These are phyloP conservation scores for Mastigias papua DNA, from an alignment of 30 jellyfish, hydroid and myxozoan species.

Conservation along the genomic window DNA sequence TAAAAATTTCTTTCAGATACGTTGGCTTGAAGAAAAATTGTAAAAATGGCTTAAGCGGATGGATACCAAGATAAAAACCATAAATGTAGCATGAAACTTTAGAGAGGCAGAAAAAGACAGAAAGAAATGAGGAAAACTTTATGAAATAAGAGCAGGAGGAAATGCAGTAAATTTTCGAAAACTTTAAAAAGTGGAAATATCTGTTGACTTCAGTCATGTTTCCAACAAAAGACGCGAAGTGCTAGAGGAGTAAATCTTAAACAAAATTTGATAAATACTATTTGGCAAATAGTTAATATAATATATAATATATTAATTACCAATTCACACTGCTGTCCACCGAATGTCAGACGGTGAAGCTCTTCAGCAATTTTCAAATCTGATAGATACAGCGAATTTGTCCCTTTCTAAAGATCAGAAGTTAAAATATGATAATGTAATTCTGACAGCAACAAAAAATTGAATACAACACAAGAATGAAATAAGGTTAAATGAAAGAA, in stretches of 20 bases:
- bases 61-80: no score
- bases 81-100: no score
- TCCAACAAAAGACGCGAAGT: no score
- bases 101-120: not conserved
- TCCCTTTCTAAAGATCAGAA: conserved; percentile 73
- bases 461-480: not conserved
- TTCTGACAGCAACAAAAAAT: not conserved
- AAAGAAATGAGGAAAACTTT: not conserved
- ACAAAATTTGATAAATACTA: not conserved
- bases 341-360: conserved; percentile 73
- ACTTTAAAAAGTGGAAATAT: no score
- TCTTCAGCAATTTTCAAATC: conserved; percentile 71
- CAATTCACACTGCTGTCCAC: conserved; percentile 81
- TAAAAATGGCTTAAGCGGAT: no score
- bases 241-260: no score
- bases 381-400: conserved; percentile 50
- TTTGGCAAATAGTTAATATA: not conserved
- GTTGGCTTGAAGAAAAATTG: conserved; percentile 61
- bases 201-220: no score
- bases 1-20: conserved; percentile 44
- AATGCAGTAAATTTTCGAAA: no score
- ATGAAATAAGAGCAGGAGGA: not conserved
- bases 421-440: not conserved
- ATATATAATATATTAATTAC: conserved; percentile 18
- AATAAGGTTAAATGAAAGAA: no score